Evolutionary conservation across 64 coral and sea anemone species (phyloP).

Genomic region (Anthopleura sola): DNA sequence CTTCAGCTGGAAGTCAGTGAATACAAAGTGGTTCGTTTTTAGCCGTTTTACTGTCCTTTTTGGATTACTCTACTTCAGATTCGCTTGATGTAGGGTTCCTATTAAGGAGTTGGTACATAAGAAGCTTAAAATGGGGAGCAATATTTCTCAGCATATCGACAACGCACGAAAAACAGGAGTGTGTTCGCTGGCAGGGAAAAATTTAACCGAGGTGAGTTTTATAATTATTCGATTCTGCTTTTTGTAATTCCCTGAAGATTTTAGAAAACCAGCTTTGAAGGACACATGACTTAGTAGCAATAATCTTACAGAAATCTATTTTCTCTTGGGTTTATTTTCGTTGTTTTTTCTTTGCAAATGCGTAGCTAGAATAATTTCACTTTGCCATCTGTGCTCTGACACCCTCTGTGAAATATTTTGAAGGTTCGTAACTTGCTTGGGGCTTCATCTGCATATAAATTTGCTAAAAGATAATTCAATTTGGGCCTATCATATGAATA

Average conservation of each 20-base stretch:
- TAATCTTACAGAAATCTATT: background rate
- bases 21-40: background rate
- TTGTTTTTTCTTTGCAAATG: background rate
- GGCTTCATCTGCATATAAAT: background rate
- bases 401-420: background rate
- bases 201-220: slow-evolving; percentile 60
- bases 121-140: slow-evolving; percentile 61
- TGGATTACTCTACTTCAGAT: background rate
- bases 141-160: slow-evolving; percentile 85
- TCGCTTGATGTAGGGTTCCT: background rate
- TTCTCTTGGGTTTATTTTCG: background rate
- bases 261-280: background rate
- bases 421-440: background rate
- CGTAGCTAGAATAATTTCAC: background rate
- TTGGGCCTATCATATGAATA: background rate
- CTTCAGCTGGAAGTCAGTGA: background rate
- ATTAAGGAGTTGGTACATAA: background rate
- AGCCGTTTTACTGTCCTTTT: background rate
- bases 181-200: slow-evolving; percentile 64
- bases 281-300: background rate
- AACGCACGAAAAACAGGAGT: slow-evolving; percentile 90
- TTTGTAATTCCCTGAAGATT: background rate
- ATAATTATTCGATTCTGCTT: background rate
- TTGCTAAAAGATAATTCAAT: background rate
- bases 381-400: background rate